A percentile compares a stretch with the other conserved stretches of the same genome.
Evolutionary conservation across 2,797 vertebrate genomes (phyloP).

Genomic region (Danio jaintianensis): DNA sequence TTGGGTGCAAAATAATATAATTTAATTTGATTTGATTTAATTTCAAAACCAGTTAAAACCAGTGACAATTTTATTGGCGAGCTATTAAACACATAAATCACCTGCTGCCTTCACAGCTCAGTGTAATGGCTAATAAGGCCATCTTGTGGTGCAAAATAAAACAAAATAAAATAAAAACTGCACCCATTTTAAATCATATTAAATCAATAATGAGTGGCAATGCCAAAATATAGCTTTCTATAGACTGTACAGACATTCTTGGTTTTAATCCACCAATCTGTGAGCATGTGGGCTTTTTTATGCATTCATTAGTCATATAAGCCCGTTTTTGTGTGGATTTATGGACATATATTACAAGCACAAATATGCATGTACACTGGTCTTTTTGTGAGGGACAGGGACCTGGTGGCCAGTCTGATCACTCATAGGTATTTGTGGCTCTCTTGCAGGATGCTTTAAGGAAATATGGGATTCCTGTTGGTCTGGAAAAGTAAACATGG

Average conservation of each 20-base stretch:
- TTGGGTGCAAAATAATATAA: not conserved
- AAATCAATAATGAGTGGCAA: conserved; percentile 13
- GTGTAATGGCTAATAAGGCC: not conserved
- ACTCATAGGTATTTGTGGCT: conserved; percentile 37
- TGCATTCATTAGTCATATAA: conserved; percentile 13
- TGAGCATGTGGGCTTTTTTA: conserved; percentile 4
- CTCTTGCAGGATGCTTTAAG: conserved; percentile 48
- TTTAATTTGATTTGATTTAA: not conserved
- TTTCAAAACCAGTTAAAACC: too few relatives aligned
- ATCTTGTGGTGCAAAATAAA: not conserved
- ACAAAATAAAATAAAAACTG: not conserved
- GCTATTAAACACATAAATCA: not conserved
- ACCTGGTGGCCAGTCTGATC: conserved; percentile 20
- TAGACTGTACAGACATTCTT: not conserved
- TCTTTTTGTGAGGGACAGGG: conserved; percentile 43
- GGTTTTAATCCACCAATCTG: conserved; percentile 30
- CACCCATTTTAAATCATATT: not conserved
- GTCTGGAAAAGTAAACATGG: conserved; percentile 55
- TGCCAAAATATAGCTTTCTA: conserved; percentile 11
- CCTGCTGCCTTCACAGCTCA: not conserved
- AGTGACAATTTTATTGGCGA: not conserved
- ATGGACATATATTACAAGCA: conserved; percentile 23
- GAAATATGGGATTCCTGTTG: conserved; percentile 60
- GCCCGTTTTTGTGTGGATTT: conserved; percentile 40
- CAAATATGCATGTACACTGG: conserved; percentile 32